These are phyloP conservation scores for Hozukius guyotensis DNA, from an alignment of 2,797 vertebrate genomes.

Conservation along the genomic window DNA sequence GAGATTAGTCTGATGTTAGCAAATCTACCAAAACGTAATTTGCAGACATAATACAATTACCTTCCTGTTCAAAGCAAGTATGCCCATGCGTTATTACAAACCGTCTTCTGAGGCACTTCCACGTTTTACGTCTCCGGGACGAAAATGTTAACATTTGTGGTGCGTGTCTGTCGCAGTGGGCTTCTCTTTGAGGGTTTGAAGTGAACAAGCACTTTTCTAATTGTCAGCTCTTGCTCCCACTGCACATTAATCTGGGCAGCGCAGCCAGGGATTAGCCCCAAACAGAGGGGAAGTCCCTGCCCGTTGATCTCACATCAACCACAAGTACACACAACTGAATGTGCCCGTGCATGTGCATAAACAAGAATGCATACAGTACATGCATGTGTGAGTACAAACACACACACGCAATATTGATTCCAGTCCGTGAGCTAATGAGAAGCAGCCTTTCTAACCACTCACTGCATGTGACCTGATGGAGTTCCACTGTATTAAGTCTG, in stretches of 20 bases:
- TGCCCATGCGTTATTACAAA: slow-evolving; percentile 67
- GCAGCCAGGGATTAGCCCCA: slow-evolving; percentile 52
- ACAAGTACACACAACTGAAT: neutral
- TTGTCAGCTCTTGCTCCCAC: slow-evolving; percentile 56
- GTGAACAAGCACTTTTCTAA: slow-evolving; percentile 57
- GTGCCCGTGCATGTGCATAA: neutral
- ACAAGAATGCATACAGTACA: neutral
- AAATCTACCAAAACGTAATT: slow-evolving; percentile 70
- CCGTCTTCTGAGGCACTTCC: slow-evolving; percentile 24
- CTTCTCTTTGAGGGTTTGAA: slow-evolving; percentile 39
- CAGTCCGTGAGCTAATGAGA: slow-evolving; percentile 60
- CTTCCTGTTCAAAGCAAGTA: slow-evolving; percentile 65
- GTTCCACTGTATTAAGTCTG: slow-evolving; percentile 65
- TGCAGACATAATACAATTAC: slow-evolving; percentile 65
- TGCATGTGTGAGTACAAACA: neutral
- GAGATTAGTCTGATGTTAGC: slow-evolving; percentile 78
- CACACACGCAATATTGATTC: slow-evolving; percentile 48
- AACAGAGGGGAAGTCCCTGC: slow-evolving; percentile 63
- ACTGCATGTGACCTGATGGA: slow-evolving; percentile 60
- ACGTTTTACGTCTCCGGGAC: slow-evolving; percentile 22
- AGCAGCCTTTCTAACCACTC: slow-evolving; percentile 58
- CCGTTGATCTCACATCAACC: slow-evolving; percentile 32
- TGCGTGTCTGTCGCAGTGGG: slow-evolving; percentile 38
- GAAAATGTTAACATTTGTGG: slow-evolving; percentile 34
- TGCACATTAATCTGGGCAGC: slow-evolving; percentile 53